Percentiles rank a stretch among this genome's conserved stretches.
These are phyloP conservation scores for Listronotus oregonensis DNA, from an alignment of 1,140 invertebrate genomes.

Conservation along the genomic window DNA sequence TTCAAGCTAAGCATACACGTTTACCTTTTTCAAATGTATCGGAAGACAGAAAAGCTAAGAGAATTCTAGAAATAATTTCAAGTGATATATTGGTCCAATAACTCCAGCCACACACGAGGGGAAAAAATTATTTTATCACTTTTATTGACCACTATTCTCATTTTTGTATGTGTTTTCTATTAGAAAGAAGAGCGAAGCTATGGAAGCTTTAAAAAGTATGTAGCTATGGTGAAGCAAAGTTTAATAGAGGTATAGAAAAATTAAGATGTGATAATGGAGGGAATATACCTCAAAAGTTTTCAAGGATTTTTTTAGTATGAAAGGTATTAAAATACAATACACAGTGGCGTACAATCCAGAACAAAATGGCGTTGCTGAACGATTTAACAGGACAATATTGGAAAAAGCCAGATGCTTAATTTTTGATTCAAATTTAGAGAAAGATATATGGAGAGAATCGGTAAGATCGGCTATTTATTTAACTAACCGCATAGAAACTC, in stretches of 20 bases:
- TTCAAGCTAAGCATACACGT: conserved; percentile 31
- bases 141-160: conserved; percentile 56
- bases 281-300: conserved; percentile 47
- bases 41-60: conserved; percentile 23
- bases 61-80: conserved; percentile 49
- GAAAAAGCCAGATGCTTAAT: conserved; percentile 54
- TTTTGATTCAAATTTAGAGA: too few relatives aligned
- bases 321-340: conserved; percentile 40
- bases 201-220: conserved; percentile 47
- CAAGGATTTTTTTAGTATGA: conserved; percentile 37
- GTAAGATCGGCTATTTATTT: conserved; percentile 49
- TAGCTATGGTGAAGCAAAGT: conserved; percentile 44
- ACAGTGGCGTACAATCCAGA: conserved; percentile 51
- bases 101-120: conserved; percentile 41
- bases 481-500: conserved; percentile 51
- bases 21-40: conserved; percentile 28
- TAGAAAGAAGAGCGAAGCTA: conserved; percentile 50
- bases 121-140: conserved; percentile 53
- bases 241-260: conserved; percentile 46
- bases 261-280: conserved; percentile 43
- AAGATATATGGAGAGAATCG: too few relatives aligned
- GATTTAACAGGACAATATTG: conserved; percentile 54
- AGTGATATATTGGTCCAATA: conserved; percentile 54
- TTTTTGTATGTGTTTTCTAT: conserved; percentile 49
- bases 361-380: conserved; percentile 56